Percentiles rank a stretch among this genome's conserved stretches.
Conservation (phyloP, 2,888 invertebrate species). For the Brenthis ino region DNA sequence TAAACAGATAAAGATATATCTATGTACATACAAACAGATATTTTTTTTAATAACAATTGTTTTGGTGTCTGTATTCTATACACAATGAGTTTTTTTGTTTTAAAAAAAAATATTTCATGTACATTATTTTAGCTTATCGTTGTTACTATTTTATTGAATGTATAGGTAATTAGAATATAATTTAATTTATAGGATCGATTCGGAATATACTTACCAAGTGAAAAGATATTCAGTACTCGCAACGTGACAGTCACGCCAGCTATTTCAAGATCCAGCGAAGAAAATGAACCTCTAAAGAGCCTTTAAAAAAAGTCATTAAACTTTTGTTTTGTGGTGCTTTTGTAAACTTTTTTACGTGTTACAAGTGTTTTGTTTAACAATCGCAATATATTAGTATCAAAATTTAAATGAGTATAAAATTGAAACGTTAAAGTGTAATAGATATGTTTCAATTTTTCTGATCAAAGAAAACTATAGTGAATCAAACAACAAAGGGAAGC, state of each 20-base stretch:
- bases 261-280: slow-evolving; percentile 45
- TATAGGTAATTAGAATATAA: neutral
- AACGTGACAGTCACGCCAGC: slow-evolving; percentile 65
- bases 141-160: neutral
- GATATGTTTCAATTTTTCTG: neutral
- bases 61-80: too few relatives aligned
- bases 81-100: too few relatives aligned
- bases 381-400: too few relatives aligned
- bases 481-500: slow-evolving; percentile 1
- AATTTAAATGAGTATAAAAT: too few relatives aligned
- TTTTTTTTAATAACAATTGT: too few relatives aligned
- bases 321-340: too few relatives aligned
- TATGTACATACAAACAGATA: too few relatives aligned
- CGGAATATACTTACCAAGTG: slow-evolving; percentile 64
- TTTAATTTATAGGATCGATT: slow-evolving; percentile 66
- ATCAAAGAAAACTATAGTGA: slow-evolving; percentile 6
- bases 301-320: neutral
- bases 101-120: too few relatives aligned
- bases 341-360: too few relatives aligned
- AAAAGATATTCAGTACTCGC: slow-evolving; percentile 33
- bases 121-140: too few relatives aligned
- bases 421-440: neutral
- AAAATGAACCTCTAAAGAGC: neutral
- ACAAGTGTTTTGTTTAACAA: too few relatives aligned
- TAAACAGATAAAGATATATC: too few relatives aligned